Base-by-base conservation (phyloP, 2,888 invertebrate species). In the Parasteatoda lunata region DNA sequence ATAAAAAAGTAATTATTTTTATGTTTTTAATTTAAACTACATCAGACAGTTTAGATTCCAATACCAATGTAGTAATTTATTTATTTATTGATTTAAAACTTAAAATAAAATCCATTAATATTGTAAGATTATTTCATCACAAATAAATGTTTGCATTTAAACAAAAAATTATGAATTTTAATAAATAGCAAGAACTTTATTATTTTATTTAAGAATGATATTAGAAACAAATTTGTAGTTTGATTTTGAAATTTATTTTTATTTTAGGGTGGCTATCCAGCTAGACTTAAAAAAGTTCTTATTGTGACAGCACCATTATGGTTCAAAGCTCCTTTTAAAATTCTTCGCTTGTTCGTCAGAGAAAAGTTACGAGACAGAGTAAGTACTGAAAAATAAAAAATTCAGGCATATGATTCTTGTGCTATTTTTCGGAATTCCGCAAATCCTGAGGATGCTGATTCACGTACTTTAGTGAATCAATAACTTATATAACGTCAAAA, bases 241-340 rank as follows among this genome's bases (percentile, higher is more conserved):
- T 30, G 52, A 51, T 51, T 75, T 8, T 11, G 47, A 47, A 30
- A 59, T 66, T 5, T 66, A 48, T 65, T 66, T 3, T 65, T 49
- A 51, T 59, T 77, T 73, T 51, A 88, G 84, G 89, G 84, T 90
- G 97, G 97, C 79, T 98, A 98, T 94, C 98, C 98, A 90, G 98
- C 98, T 51, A 96, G 98, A 91, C 93, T 99, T 91, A 98, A 98
- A 93, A 98, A 98, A 93, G 98, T 99, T 90, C 93, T 98, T 89
- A 98, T 99, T 91, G 98, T 97, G 90, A 98, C 98, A 89, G 98
- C 98, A 73, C 98, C 98, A 79, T 93, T 98, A 91, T 98, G 98
- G 98, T 98, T 98, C 93, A 98, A 97, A 93, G 98, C 98, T 87
- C 98, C 98, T 0, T 98, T 98, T 93, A 97, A 97, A 92, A 97